These are phyloP conservation scores for Antrozous pallidus DNA, from an alignment of 2,797 vertebrate species.

Conservation along the genomic window DNA sequence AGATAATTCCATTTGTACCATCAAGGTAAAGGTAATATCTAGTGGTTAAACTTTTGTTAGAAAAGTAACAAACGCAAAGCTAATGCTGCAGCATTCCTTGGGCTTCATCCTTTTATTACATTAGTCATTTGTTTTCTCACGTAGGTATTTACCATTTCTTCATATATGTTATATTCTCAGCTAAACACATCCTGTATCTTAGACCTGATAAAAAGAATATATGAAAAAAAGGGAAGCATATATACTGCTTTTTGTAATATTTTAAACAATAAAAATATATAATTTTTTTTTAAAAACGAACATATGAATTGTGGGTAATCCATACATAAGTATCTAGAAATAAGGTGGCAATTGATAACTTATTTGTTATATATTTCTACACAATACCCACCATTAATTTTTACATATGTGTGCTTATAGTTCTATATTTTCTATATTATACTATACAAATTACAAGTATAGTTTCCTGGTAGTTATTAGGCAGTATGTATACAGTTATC, in stretches of 20 bases:
- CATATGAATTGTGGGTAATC: constrained; percentile 1
- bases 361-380: neutral
- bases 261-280: no score
- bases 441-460: neutral
- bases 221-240: no score
- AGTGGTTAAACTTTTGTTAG: neutral
- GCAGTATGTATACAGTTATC: neutral
- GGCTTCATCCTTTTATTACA: neutral
- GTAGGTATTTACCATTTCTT: constrained; percentile 30
- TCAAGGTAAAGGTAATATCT: neutral
- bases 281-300: no score
- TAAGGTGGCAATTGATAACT: neutral
- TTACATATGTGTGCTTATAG: neutral
- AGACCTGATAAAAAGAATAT: neutral
- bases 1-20: neutral
- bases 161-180: constrained; percentile 5
- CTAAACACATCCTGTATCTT: neutral
- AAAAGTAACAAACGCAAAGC: neutral
- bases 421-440: neutral
- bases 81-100: neutral
- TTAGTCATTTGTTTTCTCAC: neutral
- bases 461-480: neutral
- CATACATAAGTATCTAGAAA: neutral
- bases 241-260: no score
- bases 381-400: neutral